Percentiles rank a stretch among this genome's conserved stretches.
Conservation (phyloP, 2,797 vertebrate species). For the Lycodopsis pacificus region DNA sequence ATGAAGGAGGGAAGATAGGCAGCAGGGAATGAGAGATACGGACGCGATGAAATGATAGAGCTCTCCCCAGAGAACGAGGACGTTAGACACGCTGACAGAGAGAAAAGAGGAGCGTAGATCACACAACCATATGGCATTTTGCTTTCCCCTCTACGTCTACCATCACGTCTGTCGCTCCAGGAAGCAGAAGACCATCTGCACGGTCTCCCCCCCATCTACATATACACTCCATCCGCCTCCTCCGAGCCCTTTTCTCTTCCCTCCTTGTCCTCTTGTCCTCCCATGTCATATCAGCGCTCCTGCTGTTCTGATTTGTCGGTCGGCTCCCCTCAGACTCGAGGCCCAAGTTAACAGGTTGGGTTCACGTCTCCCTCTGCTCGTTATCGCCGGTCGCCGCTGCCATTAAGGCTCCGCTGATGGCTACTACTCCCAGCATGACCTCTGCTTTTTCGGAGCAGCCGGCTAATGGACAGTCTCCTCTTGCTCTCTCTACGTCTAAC, state of each 20-base stretch:
- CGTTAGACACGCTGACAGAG: conserved; percentile 57
- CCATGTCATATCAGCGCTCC: conserved; percentile 41
- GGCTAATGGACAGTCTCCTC: conserved; percentile 55
- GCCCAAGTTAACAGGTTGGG: conserved; percentile 57
- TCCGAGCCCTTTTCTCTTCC: conserved; percentile 21
- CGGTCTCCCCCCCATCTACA: conserved; percentile 31
- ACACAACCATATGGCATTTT: conserved; percentile 71
- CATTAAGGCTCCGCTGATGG: conserved; percentile 50
- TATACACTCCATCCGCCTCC: conserved; percentile 18
- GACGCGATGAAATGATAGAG: conserved; percentile 58
- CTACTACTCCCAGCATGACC: conserved; percentile 51
- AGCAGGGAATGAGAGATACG: conserved; percentile 30
- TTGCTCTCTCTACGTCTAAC: conserved; percentile 14
- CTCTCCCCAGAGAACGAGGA: conserved; percentile 59
- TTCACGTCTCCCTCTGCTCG: conserved; percentile 43
- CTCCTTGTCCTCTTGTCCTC: conserved; percentile 31
- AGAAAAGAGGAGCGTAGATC: conserved; percentile 57
- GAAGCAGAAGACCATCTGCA: conserved; percentile 64
- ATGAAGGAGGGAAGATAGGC: conserved; percentile 19
- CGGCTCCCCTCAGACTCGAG: conserved; percentile 23
- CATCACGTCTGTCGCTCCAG: conserved; percentile 61
- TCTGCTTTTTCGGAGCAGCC: conserved; percentile 43
- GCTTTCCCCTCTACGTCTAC: conserved; percentile 52
- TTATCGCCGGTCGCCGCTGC: conserved; percentile 42
- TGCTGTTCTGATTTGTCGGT: conserved; percentile 45